Evolutionary conservation across 2,888 invertebrate genomes (phyloP), one percentile per base, ranked within the genome.

Genomic region (Ochropacha duplaris): DNA sequence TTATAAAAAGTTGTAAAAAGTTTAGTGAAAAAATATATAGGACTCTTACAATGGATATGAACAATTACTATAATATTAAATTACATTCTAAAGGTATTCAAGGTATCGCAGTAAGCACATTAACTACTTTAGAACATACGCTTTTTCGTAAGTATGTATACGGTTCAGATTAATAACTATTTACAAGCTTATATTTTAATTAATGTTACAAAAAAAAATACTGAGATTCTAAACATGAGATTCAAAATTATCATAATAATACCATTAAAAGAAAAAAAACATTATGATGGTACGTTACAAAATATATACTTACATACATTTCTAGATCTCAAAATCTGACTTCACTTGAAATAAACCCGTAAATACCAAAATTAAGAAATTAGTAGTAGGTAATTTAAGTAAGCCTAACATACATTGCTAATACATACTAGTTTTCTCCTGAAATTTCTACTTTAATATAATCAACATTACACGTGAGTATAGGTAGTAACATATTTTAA

Each of bases 71-170:
- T 59, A 34, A 55, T 57, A 60, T 56, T 65, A 54, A 61, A 57
- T 57, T 62, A 68, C 60, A 69, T 31, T 61, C 64, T 61, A 67
- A 65, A 68, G 58, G 65, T 74, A 66, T 64, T 66, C 49, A 69
- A 78, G 57, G 64, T 67, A 72, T 71, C 62, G 76, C 76, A 71
- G 71, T 79, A 80, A 86, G 84, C 84, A 86, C 78, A 79, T 83
- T 85, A 87, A 79, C 88, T 92, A 91, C 79, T 92, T 92, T 92
- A 92, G 92, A 92, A 92, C 90, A 73, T 79, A 83, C 92, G 92
- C 92, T 91, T 92, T 88, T 80, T 79, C 44, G 52, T 34, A n/a
- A 52, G 68, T 78, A 79, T 79, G 68, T 81, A 79, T 79, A 76
- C 73, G 70, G 66, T 67, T 73, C 69, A 70, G 68, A 70, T 71